Evolutionary conservation across 1,140 invertebrate species (phyloP), one percentile per base, ranked within the genome.

Genomic region (Pectinophora gossypiella): DNA sequence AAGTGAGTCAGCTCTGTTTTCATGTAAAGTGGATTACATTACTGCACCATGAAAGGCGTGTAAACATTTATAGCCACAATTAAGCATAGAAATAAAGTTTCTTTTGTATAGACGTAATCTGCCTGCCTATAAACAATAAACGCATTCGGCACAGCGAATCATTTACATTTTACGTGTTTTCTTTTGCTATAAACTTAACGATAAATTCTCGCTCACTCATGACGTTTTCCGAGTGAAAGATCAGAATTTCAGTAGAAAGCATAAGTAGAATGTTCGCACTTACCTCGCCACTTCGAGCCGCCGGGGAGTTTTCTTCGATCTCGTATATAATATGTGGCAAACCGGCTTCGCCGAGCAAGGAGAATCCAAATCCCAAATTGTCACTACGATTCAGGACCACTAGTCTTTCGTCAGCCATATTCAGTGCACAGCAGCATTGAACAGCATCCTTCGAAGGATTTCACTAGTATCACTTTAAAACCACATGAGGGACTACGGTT

Each of bases 271-370:
- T 7, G 2, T 59, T 50, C 32, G 43, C 21, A 88, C 91, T 93
- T 91, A 96, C 95, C 93, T 95, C 92, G 81, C 94, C 94, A 84
- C 94, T 94, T 77, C 94, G 93, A 64, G 95, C 95, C 55, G 95
- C 95, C 73, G 95, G 95, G 63, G 95, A 97, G 88, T 96, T 95
- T 87, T 96, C 95, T 72, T 95, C 91, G 75, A 97, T 96, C 88
- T 96, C 93, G 89, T 96, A 96, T 81, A 97, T 95, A 79, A 96
- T 94, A 77, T 96, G 95, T 72, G 95, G 95, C 77, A 95, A 91
- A 80, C 94, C 95, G 70, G 94, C 94, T 86, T 94, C 94, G 56
- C 95, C 94, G 71, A 97, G 91, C 63, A 97, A 88, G 65, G 95
- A 96, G 90, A 97, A 96, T 68, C 95, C 95, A 80, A 96, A 94